Evolutionary conservation across 92 coral and sea anemone genomes (phyloP).

Genomic region (Phenganax stokvisi): DNA sequence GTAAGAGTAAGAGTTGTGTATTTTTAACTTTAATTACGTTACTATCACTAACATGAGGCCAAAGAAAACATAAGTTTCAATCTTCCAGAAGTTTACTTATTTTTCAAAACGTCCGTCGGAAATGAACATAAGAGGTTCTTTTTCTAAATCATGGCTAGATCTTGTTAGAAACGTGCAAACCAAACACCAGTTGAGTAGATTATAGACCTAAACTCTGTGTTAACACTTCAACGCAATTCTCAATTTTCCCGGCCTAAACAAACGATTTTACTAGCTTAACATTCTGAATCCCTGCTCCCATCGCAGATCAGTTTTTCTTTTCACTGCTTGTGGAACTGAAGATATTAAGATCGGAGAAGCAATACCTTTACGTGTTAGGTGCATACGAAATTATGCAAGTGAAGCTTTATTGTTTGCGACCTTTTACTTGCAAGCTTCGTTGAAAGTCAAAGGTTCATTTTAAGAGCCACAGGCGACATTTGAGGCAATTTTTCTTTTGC

Average conservation of each 20-base stretch:
- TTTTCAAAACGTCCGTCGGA: constrained; percentile 7
- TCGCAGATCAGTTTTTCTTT: background rate
- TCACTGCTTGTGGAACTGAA: background rate
- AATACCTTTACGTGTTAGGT: too few relatives aligned
- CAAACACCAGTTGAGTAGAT: constrained; percentile 4
- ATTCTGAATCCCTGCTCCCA: background rate
- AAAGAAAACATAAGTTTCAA: background rate
- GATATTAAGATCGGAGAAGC: too few relatives aligned
- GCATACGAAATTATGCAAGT: too few relatives aligned
- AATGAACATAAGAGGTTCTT: constrained; percentile 4
- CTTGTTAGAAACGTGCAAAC: background rate
- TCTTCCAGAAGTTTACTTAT: background rate
- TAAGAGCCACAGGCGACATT: too few relatives aligned
- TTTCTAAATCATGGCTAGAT: background rate
- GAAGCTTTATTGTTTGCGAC: too few relatives aligned
- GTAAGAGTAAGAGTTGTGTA: background rate
- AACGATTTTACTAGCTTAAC: background rate
- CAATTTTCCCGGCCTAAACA: background rate
- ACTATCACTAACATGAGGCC: background rate
- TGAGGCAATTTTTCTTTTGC: too few relatives aligned
- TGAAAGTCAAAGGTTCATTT: too few relatives aligned
- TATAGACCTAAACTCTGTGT: constrained; percentile 6
- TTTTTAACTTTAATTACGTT: background rate
- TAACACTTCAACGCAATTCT: constrained; percentile 9
- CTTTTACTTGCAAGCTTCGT: too few relatives aligned